A percentile compares a stretch with the other conserved stretches of the same genome.
phyloP scores from a whole-genome alignment of 2,888 invertebrate genomes.

The Napeogenes inachia region DNA sequence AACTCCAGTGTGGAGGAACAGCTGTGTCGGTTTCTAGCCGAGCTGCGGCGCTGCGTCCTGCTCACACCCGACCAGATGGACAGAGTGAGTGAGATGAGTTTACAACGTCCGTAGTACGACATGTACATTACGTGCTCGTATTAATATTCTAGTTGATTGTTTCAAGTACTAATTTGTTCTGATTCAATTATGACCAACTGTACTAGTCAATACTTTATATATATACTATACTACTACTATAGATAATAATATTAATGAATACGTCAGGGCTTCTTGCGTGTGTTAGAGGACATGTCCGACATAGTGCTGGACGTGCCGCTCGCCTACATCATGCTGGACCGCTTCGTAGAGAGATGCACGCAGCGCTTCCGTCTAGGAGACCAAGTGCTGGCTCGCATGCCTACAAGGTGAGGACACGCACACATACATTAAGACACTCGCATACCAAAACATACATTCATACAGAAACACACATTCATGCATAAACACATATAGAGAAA shows the following conservation, averaged over 20 bases:
- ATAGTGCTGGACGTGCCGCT: conserved; percentile 95
- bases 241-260: not conserved
- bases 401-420: conserved; percentile 76
- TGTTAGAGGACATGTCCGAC: conserved; percentile 92
- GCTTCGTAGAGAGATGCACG: conserved; percentile 87
- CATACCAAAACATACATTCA: not conserved
- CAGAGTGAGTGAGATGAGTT: conserved; percentile 73
- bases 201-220: too few species aligned
- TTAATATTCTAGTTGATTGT: too few species aligned
- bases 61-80: conserved; percentile 92
- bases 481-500: not conserved
- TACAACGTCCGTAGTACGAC: too few species aligned
- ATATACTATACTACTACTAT: too few species aligned
- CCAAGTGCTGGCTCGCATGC: conserved; percentile 85
- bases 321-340: conserved; percentile 91
- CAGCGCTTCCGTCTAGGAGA: conserved; percentile 84
- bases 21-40: conserved; percentile 87
- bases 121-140: too few species aligned
- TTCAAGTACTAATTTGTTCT: too few species aligned
- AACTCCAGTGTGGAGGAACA: conserved; percentile 87
- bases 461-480: too few species aligned
- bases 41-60: conserved; percentile 84
- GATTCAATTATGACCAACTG: too few species aligned
- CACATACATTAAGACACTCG: not conserved
- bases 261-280: conserved; percentile 87